Evolutionary conservation across 2,888 invertebrate species (phyloP).

Genomic region (Lapara coniferarum): DNA sequence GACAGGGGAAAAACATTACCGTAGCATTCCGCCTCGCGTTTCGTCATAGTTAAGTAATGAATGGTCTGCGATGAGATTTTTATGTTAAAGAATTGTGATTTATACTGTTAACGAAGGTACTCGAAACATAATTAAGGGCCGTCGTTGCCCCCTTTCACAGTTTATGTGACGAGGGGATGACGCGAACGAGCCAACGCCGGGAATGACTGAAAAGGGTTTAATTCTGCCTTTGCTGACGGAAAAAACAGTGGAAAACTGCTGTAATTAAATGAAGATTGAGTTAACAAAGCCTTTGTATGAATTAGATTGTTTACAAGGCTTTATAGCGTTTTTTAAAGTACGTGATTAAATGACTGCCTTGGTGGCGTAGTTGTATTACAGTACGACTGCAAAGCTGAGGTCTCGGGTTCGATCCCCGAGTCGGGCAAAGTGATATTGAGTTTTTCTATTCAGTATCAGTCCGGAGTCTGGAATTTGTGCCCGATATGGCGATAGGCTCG

Average conservation of each 20-base stretch:
- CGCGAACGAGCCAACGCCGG: constrained; percentile 32
- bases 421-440: too few species aligned
- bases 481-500: too few species aligned
- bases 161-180: constrained; percentile 41
- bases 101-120: constrained; percentile 60
- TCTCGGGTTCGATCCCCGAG: too few species aligned
- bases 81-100: constrained; percentile 60
- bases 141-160: constrained; percentile 50
- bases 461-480: too few species aligned
- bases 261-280: constrained; percentile 38
- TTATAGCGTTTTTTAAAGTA: neutral
- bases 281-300: constrained; percentile 15
- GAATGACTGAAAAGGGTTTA: constrained; percentile 31
- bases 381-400: too few species aligned
- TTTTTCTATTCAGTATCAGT: too few species aligned
- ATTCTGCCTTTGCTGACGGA: constrained; percentile 20
- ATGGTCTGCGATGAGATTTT: constrained; percentile 55
- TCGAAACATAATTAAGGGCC: constrained; percentile 58
- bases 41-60: constrained; percentile 60
- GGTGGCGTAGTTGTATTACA: too few species aligned
- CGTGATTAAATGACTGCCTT: constrained; percentile 15
- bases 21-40: constrained; percentile 46
- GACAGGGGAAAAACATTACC: constrained; percentile 62
- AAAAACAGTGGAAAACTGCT: constrained; percentile 29
- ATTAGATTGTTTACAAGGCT: constrained; percentile 15